A percentile compares a stretch with the other conserved stretches of the same genome.
phyloP scores from a whole-genome alignment of 2,797 vertebrate species.

The Lophius americanus region DNA sequence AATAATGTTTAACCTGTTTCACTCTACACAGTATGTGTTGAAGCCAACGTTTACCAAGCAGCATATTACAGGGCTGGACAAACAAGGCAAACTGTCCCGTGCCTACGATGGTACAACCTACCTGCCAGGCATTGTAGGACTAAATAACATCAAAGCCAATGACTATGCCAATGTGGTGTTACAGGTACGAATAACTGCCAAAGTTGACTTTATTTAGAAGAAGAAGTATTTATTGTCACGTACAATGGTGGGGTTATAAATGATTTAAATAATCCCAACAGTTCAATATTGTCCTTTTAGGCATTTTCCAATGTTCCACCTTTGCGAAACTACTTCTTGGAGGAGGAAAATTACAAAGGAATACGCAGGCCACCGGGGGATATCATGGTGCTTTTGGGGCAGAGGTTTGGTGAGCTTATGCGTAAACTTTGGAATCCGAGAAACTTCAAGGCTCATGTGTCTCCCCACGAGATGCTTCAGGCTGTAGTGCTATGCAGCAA shows the following conservation, averaged over 20 bases:
- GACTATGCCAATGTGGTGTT: conserved; percentile 96
- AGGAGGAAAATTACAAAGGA: conserved; percentile 92
- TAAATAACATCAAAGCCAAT: conserved; percentile 98
- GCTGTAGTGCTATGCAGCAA: conserved; percentile 98
- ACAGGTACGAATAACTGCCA: conserved; percentile 82
- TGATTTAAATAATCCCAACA: neutral
- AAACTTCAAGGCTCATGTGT: conserved; percentile 98
- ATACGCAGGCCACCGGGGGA: conserved; percentile 94
- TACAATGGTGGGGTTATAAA: too few species aligned
- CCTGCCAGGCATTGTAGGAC: conserved; percentile 94
- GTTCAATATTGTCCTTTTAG: conserved; percentile 61
- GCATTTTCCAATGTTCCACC: conserved; percentile 96
- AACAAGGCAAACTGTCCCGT: conserved; percentile 93
- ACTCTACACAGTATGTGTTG: conserved; percentile 88
- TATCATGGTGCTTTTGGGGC: conserved; percentile 97
- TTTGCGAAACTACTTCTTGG: conserved; percentile 94
- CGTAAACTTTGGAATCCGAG: conserved; percentile 97
- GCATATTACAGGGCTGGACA: conserved; percentile 92
- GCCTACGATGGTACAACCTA: conserved; percentile 97
- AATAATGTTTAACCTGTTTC: conserved; percentile 4
- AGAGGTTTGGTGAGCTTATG: conserved; percentile 97
- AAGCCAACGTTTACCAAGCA: conserved; percentile 95
- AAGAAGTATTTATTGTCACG: too few species aligned
- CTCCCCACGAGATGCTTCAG: conserved; percentile 98
- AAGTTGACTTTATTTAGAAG: neutral